These are phyloP conservation scores for Cossypha dichroa DNA, from an alignment of 2,797 vertebrate genomes.

Conservation along the genomic window DNA sequence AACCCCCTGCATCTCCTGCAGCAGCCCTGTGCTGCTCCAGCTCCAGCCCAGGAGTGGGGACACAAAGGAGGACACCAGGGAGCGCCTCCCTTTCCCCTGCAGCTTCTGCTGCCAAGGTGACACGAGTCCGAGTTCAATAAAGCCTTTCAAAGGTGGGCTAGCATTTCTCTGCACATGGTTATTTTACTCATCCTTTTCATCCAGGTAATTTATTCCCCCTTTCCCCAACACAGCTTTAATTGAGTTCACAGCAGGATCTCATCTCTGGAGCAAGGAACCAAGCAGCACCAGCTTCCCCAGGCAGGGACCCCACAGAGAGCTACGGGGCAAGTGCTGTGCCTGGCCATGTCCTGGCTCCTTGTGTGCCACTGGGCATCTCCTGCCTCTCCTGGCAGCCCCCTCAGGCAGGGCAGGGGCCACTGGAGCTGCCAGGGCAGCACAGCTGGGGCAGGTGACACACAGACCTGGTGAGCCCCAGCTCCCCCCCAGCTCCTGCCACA, in stretches of 20 bases:
- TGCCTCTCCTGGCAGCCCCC: not conserved
- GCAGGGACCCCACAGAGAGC: not conserved
- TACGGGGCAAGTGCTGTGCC: not conserved
- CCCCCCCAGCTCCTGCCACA: not conserved
- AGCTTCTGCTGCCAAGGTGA: not conserved
- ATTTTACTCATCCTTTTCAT: slow-evolving; percentile 26
- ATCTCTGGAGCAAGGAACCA: not conserved
- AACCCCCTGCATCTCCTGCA: not conserved
- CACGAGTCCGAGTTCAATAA: not conserved
- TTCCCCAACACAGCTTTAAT: slow-evolving; percentile 23
- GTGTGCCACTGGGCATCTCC: not conserved
- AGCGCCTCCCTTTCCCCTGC: not conserved
- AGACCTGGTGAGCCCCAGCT: not conserved
- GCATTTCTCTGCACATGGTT: not conserved
- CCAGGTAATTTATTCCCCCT: slow-evolving; percentile 28
- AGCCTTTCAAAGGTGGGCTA: slow-evolving; percentile 19
- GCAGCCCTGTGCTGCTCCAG: not conserved
- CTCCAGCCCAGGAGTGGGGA: not conserved
- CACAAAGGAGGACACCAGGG: not conserved
- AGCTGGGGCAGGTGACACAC: not conserved
- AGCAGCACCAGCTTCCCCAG: not conserved
- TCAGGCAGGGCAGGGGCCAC: not conserved
- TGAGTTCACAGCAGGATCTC: slow-evolving; percentile 38
- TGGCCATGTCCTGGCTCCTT: not conserved
- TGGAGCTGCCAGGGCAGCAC: accelerated